Conservation (phyloP, 2,113 vertebrate genomes). For the Malurus cyaneus region DNA sequence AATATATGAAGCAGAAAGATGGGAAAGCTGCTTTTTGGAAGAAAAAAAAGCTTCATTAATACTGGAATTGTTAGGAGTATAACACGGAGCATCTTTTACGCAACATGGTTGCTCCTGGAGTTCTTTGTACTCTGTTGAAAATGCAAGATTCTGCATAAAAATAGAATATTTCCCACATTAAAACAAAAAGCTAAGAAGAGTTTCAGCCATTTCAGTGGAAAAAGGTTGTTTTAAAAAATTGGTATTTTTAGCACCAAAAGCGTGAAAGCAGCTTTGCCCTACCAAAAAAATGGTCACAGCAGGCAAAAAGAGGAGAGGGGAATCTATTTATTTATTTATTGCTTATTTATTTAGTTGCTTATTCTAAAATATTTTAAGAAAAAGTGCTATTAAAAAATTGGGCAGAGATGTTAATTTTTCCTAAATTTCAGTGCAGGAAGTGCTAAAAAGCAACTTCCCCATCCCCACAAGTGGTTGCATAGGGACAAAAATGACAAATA, state of each 20-base stretch:
- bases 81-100: conserved; percentile 1
- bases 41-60: conserved; percentile 21
- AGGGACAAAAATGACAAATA: not conserved
- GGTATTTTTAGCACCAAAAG: not conserved
- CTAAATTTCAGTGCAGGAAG: not conserved
- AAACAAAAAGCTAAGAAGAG: not conserved
- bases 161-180: conserved; percentile 3
- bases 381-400: not conserved
- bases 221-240: not conserved
- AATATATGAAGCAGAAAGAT: conserved; percentile 31
- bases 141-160: conserved; percentile 52
- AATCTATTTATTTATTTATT: too few relatives aligned
- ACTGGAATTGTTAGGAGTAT: conserved; percentile 23
- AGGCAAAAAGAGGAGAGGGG: not conserved
- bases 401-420: not conserved
- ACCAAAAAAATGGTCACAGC: not conserved
- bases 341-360: not conserved
- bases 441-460: not conserved
- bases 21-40: conserved; percentile 26
- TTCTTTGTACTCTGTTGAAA: conserved; percentile 53
- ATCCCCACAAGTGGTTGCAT: accelerated
- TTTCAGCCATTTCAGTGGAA: conserved; percentile 34
- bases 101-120: not conserved
- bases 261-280: not conserved
- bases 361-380: not conserved